Conservation (phyloP, 2,113 vertebrate genomes). For the Isurus oxyrinchus region DNA sequence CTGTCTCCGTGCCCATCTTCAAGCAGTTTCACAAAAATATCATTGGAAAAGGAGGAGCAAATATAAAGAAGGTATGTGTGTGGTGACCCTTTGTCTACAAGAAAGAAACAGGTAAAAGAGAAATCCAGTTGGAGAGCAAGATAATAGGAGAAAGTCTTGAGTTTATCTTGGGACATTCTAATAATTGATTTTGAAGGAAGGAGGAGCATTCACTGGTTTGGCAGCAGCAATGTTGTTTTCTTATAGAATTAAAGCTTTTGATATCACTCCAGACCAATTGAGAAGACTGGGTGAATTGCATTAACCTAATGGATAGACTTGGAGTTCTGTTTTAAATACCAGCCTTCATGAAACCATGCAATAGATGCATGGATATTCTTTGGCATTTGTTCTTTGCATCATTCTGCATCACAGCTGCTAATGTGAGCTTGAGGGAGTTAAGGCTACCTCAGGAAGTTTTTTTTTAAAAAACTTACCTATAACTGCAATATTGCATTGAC, state of each 20-base stretch:
- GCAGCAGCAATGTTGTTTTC: neutral
- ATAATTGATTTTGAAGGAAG: neutral
- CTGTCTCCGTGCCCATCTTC: slow-evolving; percentile 95
- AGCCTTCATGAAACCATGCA: neutral
- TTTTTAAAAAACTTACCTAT: neutral
- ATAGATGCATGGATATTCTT: neutral
- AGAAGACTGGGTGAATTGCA: neutral
- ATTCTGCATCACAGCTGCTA: neutral
- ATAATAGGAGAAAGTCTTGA: neutral
- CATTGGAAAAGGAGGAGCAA: slow-evolving; percentile 96
- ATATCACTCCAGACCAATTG: neutral
- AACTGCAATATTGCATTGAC: neutral
- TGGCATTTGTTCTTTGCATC: neutral
- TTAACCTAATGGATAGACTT: neutral
- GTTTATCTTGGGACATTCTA: neutral
- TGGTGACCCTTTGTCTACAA: neutral
- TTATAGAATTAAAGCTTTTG: neutral
- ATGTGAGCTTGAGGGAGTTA: neutral
- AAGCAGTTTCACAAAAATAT: slow-evolving; percentile 99
- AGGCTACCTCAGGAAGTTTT: neutral
- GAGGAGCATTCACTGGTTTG: neutral
- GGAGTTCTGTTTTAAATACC: neutral
- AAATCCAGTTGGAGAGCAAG: neutral
- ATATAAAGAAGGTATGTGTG: slow-evolving; percentile 86
- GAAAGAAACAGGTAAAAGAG: neutral